Base-by-base conservation (phyloP, 2,113 vertebrate genomes). In the Grus americana region DNA sequence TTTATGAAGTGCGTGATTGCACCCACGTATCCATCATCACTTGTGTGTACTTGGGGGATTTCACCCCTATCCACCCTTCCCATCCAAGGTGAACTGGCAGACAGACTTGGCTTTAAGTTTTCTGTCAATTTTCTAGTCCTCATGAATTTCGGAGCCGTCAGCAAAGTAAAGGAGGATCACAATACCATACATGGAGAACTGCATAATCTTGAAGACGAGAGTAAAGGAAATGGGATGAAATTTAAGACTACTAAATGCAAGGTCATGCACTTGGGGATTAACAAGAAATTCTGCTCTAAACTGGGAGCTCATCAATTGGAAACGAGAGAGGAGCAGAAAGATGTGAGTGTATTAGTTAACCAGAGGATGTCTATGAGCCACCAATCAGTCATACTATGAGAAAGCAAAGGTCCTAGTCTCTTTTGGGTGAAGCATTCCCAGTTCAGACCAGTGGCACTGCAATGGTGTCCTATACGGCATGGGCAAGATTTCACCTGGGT, bases 221-320 rank as follows among this genome's bases (percentile, higher is more conserved):
- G 95, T 96, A 96, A 96, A 96, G 93, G 95, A 96, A 96, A 96
- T 92, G 95, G 95, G 95, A 96, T 97, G 95, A 96, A 94, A 96
- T 97, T 97, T 96, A 96, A 97, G 94, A 96, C 95, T 97, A 95
- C 96, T 96, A 97, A 96, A 96, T 97, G 95, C 96, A 94, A 97
- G 96, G 96, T 97, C 96, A 97, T 96, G 94, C 95, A 95, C 96
- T 96, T 96, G 92, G 90, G 95, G 95, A 97, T 96, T 97, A 97
- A 97, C 95, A 96, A 90, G 96, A 93, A 96, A 96, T 96, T 95
- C 93, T 94, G 82, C 95, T 96, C 82, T 94, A 97, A 97, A 97
- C 79, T 96, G 95, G 92, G 88, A 96, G 95, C 95, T 96, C 96
- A 96, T 96, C 95, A 96, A 88, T 80, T 96, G 75, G 94, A 96